Evolutionary conservation across 2,113 vertebrate species (phyloP), one percentile per base, ranked within the genome.

Genomic region (Clarias batrachus): DNA sequence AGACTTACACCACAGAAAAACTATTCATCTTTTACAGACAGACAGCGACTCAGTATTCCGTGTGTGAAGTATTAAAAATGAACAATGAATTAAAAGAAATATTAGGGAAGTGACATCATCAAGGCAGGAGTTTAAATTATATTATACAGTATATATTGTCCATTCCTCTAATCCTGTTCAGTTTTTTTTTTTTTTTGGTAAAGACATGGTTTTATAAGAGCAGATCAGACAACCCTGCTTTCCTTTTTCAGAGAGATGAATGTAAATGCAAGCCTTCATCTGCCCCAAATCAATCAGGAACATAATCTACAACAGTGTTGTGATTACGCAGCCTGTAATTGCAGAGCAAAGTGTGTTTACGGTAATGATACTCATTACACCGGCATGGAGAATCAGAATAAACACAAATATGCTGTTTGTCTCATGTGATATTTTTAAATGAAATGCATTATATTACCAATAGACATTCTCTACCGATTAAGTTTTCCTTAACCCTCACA

Each of bases 301-400:
- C 57, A 81, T 81, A 81, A 60, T 62, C 27, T 81, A 62, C 78
- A 81, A 81, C 78, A 81, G 59, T 12, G 78, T 41, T 81, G 30
- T 81, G 78, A 81, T 81, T 81, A 81, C 19, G 12, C 30, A 81
- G 57, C 57, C 57, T 62, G 19, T 81, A 81, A 81, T 81, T 81
- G 78, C 78, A 81, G 78, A 13, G 78, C 57, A 62, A 81, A 81
- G 57, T 62, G 57, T 81, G 78, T 81, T 81, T 81, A 81, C 59
- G 11, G 78, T 81, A 62, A 81, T 81, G 78, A 81, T 41, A 59
- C 78, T 62, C 78, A 81, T 81, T 81, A 81, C 57, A 62, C 78
- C 57, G 62, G 77, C 78, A 62, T 81, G 57, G 78, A 81, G 33
- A 81, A 81, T 21, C 59, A 81, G 78, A 81, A 81, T 37, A 62